Conservation (phyloP, 1,140 invertebrate species). For the Caerostris extrusa region DNA sequence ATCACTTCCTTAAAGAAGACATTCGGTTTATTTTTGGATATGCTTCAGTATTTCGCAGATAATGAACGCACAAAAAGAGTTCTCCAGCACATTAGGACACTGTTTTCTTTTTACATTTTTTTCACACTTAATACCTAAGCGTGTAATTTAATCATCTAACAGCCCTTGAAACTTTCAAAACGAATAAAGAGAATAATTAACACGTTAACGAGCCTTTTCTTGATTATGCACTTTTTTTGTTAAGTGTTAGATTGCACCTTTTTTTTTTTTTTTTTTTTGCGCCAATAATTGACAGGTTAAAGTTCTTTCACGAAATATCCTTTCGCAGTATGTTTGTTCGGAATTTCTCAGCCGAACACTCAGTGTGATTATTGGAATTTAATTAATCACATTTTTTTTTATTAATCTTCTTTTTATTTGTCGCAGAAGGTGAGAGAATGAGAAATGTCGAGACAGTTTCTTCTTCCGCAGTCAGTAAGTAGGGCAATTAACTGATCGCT, state of each 20-base stretch:
- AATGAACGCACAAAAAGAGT: neutral
- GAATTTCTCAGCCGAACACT: neutral
- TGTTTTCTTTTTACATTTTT: neutral
- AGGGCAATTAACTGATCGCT: neutral
- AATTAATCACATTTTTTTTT: neutral
- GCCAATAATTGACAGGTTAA: neutral
- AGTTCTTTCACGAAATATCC: neutral
- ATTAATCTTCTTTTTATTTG: neutral
- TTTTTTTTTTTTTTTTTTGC: neutral
- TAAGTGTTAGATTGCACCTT: neutral
- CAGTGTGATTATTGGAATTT: constrained; percentile 13
- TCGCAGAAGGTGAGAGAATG: neutral
- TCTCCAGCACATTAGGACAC: neutral
- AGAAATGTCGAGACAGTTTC: constrained; percentile 8
- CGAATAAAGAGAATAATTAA: constrained; percentile 1
- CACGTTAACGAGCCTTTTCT: neutral
- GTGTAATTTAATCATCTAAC: neutral
- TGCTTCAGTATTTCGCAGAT: neutral
- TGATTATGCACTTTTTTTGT: neutral
- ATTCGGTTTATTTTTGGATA: too few relatives aligned
- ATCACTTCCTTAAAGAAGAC: too few relatives aligned
- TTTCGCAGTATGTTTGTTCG: neutral
- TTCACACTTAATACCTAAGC: neutral
- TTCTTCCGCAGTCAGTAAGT: neutral
- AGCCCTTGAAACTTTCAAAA: neutral